Conservation (phyloP, 2,888 invertebrate genomes). For the Melieria omissa region DNA sequence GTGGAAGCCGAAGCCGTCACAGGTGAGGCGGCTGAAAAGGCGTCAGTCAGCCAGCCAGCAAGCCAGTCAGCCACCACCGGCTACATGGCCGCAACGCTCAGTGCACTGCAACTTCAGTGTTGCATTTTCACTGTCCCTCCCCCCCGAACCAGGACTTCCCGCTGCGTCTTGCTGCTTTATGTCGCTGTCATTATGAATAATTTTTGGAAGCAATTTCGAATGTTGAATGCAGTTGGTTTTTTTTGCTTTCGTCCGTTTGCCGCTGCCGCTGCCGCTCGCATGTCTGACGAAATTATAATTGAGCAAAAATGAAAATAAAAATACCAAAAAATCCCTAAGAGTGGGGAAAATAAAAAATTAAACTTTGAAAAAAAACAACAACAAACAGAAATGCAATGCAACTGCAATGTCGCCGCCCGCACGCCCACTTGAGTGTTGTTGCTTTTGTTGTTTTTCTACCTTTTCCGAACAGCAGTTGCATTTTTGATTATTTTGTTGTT, state of each 20-base stretch:
- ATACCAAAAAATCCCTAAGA: conserved; percentile 30
- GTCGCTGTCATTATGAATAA: conserved; percentile 30
- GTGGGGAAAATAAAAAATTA: conserved; percentile 31
- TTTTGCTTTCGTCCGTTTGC: conserved; percentile 9
- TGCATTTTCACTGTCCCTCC: conserved; percentile 15
- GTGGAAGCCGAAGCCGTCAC: neutral
- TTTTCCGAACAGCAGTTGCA: conserved; percentile 38
- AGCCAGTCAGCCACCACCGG: neutral
- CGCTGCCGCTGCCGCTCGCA: neutral
- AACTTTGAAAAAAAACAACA: conserved; percentile 27
- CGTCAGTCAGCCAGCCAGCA: neutral
- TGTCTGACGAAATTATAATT: conserved; percentile 35
- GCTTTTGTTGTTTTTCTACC: conserved; percentile 48
- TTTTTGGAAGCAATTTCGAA: conserved; percentile 37
- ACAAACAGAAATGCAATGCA: conserved; percentile 50
- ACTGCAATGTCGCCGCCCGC: conserved; percentile 59
- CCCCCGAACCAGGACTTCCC: too few species aligned
- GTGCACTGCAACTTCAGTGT: conserved; percentile 12
- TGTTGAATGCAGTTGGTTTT: conserved; percentile 20
- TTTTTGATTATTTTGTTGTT: conserved; percentile 16
- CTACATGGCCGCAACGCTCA: neutral
- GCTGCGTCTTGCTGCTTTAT: conserved; percentile 2
- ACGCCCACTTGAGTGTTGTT: neutral
- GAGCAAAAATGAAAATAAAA: conserved; percentile 42
- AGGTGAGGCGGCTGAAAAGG: conserved; percentile 8